Base-by-base conservation (phyloP, 1,140 invertebrate genomes). In the Rhynchophorus ferrugineus region DNA sequence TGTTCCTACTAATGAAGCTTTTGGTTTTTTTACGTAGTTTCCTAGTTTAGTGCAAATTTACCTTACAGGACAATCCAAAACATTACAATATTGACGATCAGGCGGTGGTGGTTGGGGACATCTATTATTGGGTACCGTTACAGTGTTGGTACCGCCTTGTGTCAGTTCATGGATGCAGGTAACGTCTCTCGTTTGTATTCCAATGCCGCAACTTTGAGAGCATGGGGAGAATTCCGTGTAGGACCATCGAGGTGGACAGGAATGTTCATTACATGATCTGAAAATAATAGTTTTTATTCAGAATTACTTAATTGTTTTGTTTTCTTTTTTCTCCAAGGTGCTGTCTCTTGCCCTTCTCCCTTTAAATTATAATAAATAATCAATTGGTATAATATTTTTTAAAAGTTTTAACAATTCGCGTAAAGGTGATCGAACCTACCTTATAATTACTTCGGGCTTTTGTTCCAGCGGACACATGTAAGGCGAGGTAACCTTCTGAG, bases 141-240 rank as follows among this genome's bases (percentile, higher is more conserved):
- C 82, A 0, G 88, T 89, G 68, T 91, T 95, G 22, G 85, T 83
- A 14, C 83, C 81, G 18, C 87, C 87, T 14, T 87, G 76, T 0
- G 87, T 90, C 6, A 92, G 85, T 72, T 95, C 91, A 65, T 96
- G 93, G 61, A 97, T 90, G 71, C 95, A 98, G 52, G 82, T 87
- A 39, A 91, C 87, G 64, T 91, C 87, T 45, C 89, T 73, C 0
- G 84, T 88, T 71, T 89, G 87, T 56, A 91, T 87, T 0, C 95
- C 95, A 34, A 94, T 87, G 34, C 94, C 93, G 69, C 93, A 98
- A 1, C 85, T 84, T 69, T 88, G 89, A 29, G 86, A 89, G 71
- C 94, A 97, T 17, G 82, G 76, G 7, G 82, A 83, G 69, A 88
- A 90, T 36, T 89, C 85, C 14, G 84, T 85, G 58, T 79, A 89